Conservation (phyloP, 2,113 vertebrate genomes). For the Stercorarius parasiticus region DNA sequence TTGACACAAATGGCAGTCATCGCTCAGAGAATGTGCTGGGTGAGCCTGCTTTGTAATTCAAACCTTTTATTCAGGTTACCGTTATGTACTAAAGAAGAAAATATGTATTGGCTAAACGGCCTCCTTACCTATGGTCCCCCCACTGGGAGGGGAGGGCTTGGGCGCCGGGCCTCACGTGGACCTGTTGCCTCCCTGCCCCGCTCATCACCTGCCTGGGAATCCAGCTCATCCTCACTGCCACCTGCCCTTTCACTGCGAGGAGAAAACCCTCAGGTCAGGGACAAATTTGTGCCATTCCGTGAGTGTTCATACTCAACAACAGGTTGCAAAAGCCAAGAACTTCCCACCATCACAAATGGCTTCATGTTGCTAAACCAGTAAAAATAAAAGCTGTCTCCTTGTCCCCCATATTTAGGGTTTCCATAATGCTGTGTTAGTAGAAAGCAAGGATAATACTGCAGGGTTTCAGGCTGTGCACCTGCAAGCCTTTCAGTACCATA, state of each 20-base stretch:
- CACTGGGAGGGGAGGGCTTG: background rate
- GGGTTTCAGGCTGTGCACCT: background rate
- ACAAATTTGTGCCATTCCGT: background rate
- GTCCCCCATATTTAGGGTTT: background rate
- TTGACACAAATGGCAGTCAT: constrained; percentile 80
- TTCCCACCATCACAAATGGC: background rate
- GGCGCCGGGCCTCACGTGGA: background rate
- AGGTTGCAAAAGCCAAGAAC: background rate
- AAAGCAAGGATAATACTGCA: background rate
- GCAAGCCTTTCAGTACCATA: background rate
- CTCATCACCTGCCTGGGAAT: constrained; percentile 12
- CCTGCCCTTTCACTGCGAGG: background rate
- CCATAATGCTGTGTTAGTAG: background rate
- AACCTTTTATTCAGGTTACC: constrained; percentile 79
- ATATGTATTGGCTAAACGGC: constrained; percentile 73
- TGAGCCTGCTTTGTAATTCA: constrained; percentile 80
- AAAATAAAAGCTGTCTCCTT: background rate
- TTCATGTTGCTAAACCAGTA: background rate
- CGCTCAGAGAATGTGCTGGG: constrained; percentile 70
- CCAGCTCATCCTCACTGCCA: background rate
- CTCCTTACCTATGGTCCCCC: constrained; percentile 50
- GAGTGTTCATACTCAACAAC: background rate
- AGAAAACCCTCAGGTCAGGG: background rate
- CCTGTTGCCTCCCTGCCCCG: background rate
- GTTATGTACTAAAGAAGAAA: constrained; percentile 74